A percentile compares a stretch with the other conserved stretches of the same genome.
These are phyloP conservation scores for Diadema setosum DNA, from an alignment of 35 echinoderm and acorn worm species.

Conservation along the genomic window DNA sequence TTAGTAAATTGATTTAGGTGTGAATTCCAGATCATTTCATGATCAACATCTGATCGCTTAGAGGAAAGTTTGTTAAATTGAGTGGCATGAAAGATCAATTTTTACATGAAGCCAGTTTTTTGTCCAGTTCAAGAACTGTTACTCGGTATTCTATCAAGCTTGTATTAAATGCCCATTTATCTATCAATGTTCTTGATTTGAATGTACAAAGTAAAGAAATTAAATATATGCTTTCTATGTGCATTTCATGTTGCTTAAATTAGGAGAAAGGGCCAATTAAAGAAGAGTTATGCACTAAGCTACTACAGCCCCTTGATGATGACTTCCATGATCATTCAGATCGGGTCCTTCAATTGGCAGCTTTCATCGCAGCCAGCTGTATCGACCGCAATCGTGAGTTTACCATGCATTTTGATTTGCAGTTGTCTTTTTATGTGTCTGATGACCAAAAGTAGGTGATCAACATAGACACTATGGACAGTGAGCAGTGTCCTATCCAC, in stretches of 20 bases:
- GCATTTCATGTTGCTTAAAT: neutral
- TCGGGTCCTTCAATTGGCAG: conserved; percentile 67
- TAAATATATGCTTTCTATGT: neutral
- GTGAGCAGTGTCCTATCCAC: too few relatives aligned
- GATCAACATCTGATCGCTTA: too few relatives aligned
- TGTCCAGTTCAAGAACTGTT: neutral
- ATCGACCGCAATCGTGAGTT: conserved; percentile 69
- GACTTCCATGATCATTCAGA: conserved; percentile 81
- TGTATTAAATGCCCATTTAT: neutral
- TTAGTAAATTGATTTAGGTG: too few relatives aligned
- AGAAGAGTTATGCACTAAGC: conserved; percentile 66
- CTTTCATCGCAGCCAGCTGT: conserved; percentile 71
- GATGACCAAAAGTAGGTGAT: too few relatives aligned
- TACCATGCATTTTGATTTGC: too few relatives aligned
- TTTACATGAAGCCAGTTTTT: neutral
- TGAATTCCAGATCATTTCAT: too few relatives aligned
- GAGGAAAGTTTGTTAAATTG: too few relatives aligned
- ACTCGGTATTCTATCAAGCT: neutral
- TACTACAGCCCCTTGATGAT: conserved; percentile 86
- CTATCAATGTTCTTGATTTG: neutral
- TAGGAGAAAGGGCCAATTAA: conserved; percentile 68
- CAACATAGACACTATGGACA: too few relatives aligned
- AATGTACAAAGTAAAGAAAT: neutral
- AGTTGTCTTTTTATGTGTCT: too few relatives aligned
- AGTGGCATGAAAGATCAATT: neutral